Evolutionary conservation across 37 sponge, comb jelly and placozoan genomes (phyloP), one percentile per base, ranked within the genome.

Genomic region (Lycopodina hypogea): DNA sequence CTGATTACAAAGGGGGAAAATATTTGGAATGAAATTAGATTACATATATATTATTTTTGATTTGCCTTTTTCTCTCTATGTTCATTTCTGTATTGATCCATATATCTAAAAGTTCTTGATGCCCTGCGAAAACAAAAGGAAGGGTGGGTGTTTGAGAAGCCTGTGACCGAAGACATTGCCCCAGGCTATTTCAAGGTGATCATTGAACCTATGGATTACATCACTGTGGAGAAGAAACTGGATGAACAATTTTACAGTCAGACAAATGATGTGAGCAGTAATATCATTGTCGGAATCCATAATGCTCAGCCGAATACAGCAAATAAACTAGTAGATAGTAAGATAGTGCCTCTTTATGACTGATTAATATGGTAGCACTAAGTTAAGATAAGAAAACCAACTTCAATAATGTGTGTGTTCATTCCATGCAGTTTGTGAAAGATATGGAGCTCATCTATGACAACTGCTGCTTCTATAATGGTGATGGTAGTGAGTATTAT

Each of bases 131-230:
- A 67, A 26, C 84, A 80, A 17, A 88, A 89, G 59, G 94, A 93
- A 51, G 63, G 67, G 45, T 93, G 94, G 94, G 75, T 84, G 14
- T 93, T 93, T 80, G 87, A 88, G 38, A 90, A 93, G 40, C 94
- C 94, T 11, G 94, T 93, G 30, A 90, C 94, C 34, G 94, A 93
- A 59, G 80, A 77, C 57, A 93, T 93, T 50, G 94, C 94, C 35
- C 94, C 94, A 8, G 90, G 90, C 53, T 93, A 93, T 75, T 86
- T 83, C 69, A 90, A 93, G 19, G 83, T 89, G 50, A 71, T 93
- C n/a, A 59, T 66, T 24, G 63, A 75, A 39, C 94, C 94, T 1
- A 93, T 93, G 94, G 94, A 93, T 58, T 76, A 79, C 32, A 51
- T 69, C 23, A 87, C 94, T 21, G 77, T 93, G 15, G 94, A 93